A percentile compares a stretch with the other conserved stretches of the same genome.
These are phyloP conservation scores for Pteruthius melanotis DNA, from an alignment of 2,113 vertebrate genomes.

Conservation along the genomic window DNA sequence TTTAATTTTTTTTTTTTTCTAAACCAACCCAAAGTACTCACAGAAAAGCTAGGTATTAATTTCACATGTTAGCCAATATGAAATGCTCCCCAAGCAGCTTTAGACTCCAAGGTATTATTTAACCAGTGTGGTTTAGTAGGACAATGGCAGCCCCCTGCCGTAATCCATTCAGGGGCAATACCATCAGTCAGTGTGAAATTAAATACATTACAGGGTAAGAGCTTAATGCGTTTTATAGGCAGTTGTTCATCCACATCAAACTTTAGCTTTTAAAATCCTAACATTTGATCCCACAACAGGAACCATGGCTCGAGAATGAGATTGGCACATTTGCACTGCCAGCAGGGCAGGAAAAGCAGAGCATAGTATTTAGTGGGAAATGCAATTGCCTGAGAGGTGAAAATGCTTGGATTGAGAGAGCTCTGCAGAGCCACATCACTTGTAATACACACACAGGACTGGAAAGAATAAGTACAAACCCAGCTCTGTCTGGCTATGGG, in stretches of 20 bases:
- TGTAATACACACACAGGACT: background rate
- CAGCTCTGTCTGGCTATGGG: background rate
- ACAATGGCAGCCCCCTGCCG: constrained; percentile 74
- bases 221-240: constrained; percentile 92
- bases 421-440: constrained; percentile 10
- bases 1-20: background rate
- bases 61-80: constrained; percentile 59
- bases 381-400: constrained; percentile 19
- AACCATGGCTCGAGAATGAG: constrained; percentile 73
- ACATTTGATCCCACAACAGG: constrained; percentile 89
- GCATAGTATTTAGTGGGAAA: constrained; percentile 39
- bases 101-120: constrained; percentile 73
- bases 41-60: constrained; percentile 67
- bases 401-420: constrained; percentile 33
- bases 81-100: constrained; percentile 66
- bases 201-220: constrained; percentile 92
- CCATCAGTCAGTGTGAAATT: constrained; percentile 93
- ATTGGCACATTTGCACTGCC: constrained; percentile 60
- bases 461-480: background rate
- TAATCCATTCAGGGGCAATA: constrained; percentile 84
- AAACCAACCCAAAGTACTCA: constrained; percentile 38
- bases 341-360: constrained; percentile 53
- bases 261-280: constrained; percentile 88
- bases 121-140: constrained; percentile 71
- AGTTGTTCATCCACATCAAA: constrained; percentile 96